Evolutionary conservation across 2,888 invertebrate species (phyloP).

Genomic region (Sphaerophoria taeniata): DNA sequence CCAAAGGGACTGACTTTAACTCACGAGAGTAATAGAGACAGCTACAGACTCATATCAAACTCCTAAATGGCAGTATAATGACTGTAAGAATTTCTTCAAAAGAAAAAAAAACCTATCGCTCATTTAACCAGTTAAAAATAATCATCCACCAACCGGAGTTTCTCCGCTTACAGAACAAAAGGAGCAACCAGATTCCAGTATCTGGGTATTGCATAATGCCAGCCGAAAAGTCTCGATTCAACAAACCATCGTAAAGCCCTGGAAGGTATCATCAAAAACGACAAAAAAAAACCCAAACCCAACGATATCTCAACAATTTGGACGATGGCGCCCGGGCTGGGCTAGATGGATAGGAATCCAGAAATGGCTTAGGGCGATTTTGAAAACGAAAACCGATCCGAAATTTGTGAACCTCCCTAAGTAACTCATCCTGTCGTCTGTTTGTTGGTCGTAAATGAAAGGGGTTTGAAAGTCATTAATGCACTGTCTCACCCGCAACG

Average conservation of each 20-base stretch:
- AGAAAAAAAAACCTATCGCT: constrained; percentile 59
- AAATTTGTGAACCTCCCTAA: constrained; percentile 68
- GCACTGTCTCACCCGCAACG: constrained; percentile 69
- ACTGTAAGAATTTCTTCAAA: constrained; percentile 59
- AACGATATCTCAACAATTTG: constrained; percentile 56
- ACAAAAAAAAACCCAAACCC: not conserved
- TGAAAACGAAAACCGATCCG: constrained; percentile 71
- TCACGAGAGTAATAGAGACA: constrained; percentile 20
- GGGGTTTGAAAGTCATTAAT: constrained; percentile 74
- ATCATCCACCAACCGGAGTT: constrained; percentile 50
- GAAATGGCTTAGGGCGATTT: constrained; percentile 72
- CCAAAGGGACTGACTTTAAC: constrained; percentile 7
- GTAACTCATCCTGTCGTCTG: constrained; percentile 48
- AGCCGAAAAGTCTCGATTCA: constrained; percentile 31
- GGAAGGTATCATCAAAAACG: constrained; percentile 2
- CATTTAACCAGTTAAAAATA: constrained; percentile 74
- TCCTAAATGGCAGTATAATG: constrained; percentile 59
- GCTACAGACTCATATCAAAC: constrained; percentile 54
- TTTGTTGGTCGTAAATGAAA: constrained; percentile 48
- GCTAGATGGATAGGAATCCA: constrained; percentile 61
- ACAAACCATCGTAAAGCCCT: constrained; percentile 59
- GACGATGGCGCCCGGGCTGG: constrained; percentile 53
- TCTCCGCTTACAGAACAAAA: constrained; percentile 47
- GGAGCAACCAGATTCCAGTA: constrained; percentile 63
- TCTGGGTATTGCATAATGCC: constrained; percentile 66